Base-by-base conservation (phyloP, 2,113 vertebrate species). In the Heterotilapia buettikoferi region DNA sequence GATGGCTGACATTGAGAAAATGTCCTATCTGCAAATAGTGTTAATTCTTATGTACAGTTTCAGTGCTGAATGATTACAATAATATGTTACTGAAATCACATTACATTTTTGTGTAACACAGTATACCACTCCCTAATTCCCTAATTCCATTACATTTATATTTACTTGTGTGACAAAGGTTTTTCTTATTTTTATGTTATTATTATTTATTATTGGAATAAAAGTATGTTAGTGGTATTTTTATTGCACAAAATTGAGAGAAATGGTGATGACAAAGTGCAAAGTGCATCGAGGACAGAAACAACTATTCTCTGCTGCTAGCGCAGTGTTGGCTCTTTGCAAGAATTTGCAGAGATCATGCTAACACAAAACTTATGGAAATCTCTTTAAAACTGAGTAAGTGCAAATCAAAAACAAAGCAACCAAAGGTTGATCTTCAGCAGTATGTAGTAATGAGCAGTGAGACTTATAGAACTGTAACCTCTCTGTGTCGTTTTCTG, bases 1-100 rank as follows among this genome's bases (percentile, higher is more conserved):
- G 38, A 47, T 45, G 36, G 43, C 52, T 71, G 89, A 92, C 87
- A 87, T 63, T 91, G 89, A 85, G 43, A 86, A 91, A 87, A 89
- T 33, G 68, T 83, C 79, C 92, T 66, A 89, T 82, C 90, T 79
- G 83, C 45, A 50, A 79, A 79, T 31, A 24, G 16, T 11, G 7
- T 83, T 81, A 45, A 68, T 86, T 73, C 52, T 59, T 19, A 24
- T 29, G 16, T 78, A 29, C 26, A 50, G 3, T n/a, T 78, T 50
- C 43, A 47, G 21, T 73, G 21, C 21, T 47, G 21, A 14, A 16
- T 73, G 68, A 73, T 45, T 73, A 73, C 40, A 29, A 18, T 26
- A 73, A 73, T 43, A 16, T 26, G 21, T 73, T 73, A 29, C 40
- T 73, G 40, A 16, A 29, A 29, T 47, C 40, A 47, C 14, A 45